A percentile compares a stretch with the other conserved stretches of the same genome.
Evolutionary conservation across 2,888 invertebrate species (phyloP).

Genomic region (Belgica antarctica): DNA sequence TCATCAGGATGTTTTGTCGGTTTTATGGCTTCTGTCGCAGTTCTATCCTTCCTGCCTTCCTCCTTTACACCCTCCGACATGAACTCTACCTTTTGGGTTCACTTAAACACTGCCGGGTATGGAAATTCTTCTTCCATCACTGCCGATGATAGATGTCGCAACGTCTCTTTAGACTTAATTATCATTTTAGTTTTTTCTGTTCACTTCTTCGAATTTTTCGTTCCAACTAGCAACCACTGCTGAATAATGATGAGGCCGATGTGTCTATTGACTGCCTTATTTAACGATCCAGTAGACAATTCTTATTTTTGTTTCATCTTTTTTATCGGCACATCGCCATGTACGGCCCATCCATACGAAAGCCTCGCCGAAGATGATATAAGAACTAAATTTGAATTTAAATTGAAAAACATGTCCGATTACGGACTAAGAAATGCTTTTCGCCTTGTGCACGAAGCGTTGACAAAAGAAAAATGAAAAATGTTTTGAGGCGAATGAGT

Average conservation of each 20-base stretch:
- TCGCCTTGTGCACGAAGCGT: conserved; percentile 12
- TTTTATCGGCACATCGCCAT: conserved; percentile 23
- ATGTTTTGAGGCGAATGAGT: background rate
- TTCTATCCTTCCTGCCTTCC: conserved; percentile 29
- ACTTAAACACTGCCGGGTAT: no score
- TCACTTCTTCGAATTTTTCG: background rate
- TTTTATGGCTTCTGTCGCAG: conserved; percentile 31
- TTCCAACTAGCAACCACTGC: background rate
- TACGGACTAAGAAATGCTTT: background rate
- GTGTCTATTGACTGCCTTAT: conserved; percentile 29
- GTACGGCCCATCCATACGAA: background rate
- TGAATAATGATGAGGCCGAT: conserved; percentile 36
- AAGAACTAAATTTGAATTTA: conserved; percentile 33
- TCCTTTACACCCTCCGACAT: background rate
- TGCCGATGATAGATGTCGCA: conserved; percentile 31
- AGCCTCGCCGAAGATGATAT: background rate
- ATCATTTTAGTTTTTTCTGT: conserved; percentile 18
- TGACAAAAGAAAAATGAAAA: conserved; percentile 28
- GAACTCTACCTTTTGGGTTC: conserved; percentile 2
- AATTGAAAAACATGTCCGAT: conserved; percentile 34
- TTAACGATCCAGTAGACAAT: conserved; percentile 21
- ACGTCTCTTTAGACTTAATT: conserved; percentile 29
- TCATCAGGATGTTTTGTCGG: conserved; percentile 21
- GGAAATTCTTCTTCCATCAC: background rate
- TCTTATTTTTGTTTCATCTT: conserved; percentile 11